Evolutionary conservation across 2,888 invertebrate species (phyloP).

Genomic region (Mactromeris polynyma): DNA sequence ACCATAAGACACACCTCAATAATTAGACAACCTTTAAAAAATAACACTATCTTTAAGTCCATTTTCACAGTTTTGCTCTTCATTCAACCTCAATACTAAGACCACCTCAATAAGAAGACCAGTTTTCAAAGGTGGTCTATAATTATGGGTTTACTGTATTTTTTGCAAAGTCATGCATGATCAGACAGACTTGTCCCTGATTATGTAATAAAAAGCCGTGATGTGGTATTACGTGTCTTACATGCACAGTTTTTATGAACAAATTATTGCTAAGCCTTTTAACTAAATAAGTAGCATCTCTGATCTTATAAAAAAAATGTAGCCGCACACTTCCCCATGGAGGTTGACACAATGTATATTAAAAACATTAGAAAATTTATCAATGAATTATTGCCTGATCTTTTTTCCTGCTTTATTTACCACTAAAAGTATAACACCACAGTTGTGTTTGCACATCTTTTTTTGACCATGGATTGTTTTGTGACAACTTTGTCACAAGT

Average conservation of each 20-base stretch:
- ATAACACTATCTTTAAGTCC: too few relatives aligned
- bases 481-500: background rate
- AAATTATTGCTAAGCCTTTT: background rate
- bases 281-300: conserved; percentile 11
- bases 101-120: too few relatives aligned
- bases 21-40: too few relatives aligned
- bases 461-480: background rate
- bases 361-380: background rate
- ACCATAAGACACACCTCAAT: too few relatives aligned
- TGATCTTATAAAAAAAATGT: conserved; percentile 40
- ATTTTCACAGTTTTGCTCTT: too few relatives aligned
- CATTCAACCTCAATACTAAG: too few relatives aligned
- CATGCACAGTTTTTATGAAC: background rate
- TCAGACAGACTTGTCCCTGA: background rate
- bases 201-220: background rate
- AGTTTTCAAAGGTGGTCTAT: too few relatives aligned
- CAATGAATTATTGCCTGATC: too few relatives aligned
- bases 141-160: too few relatives aligned
- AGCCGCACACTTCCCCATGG: conserved; percentile 60
- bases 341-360: conserved; percentile 23
- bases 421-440: background rate
- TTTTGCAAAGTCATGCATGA: too few relatives aligned
- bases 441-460: background rate
- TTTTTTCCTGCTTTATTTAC: background rate
- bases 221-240: background rate